phyloP scores from a whole-genome alignment of 2,797 vertebrate species.

The Tolypeutes matacus region DNA sequence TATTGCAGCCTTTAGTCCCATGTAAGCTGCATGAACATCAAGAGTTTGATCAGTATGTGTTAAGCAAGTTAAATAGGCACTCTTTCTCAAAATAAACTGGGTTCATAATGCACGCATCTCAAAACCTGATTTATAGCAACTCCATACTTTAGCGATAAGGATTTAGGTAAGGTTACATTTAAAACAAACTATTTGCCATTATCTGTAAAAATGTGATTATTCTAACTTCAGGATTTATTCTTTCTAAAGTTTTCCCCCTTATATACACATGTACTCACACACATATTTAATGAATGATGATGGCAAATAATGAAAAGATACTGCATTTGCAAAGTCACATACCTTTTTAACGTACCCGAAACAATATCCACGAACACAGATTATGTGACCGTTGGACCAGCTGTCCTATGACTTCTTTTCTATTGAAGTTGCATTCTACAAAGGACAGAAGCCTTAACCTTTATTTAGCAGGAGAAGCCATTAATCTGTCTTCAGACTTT shows the following conservation, averaged over 20 bases:
- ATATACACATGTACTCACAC: slow-evolving; percentile 39
- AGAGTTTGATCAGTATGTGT: slow-evolving; percentile 70
- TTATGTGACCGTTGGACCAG: slow-evolving; percentile 83
- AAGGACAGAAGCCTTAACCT: slow-evolving; percentile 88
- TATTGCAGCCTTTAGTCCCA: slow-evolving; percentile 31
- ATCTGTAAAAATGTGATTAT: slow-evolving; percentile 56
- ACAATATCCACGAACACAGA: slow-evolving; percentile 68
- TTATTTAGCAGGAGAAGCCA: slow-evolving; percentile 85
- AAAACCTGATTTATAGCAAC: slow-evolving; percentile 58
- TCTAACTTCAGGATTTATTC: slow-evolving; percentile 59
- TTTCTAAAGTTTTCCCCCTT: slow-evolving; percentile 51
- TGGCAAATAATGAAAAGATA: slow-evolving; percentile 58
- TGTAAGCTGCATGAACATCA: not conserved
- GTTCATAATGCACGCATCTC: slow-evolving; percentile 35
- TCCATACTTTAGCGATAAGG: slow-evolving; percentile 76
- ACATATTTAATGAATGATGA: slow-evolving; percentile 72
- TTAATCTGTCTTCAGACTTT: slow-evolving; percentile 89
- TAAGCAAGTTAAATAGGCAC: slow-evolving; percentile 67
- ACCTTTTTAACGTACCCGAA: slow-evolving; percentile 57
- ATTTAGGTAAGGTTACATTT: slow-evolving; percentile 69
- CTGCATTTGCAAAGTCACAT: slow-evolving; percentile 34
- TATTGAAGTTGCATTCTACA: slow-evolving; percentile 85
- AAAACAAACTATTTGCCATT: slow-evolving; percentile 66
- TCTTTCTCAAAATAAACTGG: slow-evolving; percentile 60
- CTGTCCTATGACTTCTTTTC: slow-evolving; percentile 84